Base-by-base conservation (phyloP, 1,140 invertebrate genomes). In the Brachionus koreanus region DNA sequence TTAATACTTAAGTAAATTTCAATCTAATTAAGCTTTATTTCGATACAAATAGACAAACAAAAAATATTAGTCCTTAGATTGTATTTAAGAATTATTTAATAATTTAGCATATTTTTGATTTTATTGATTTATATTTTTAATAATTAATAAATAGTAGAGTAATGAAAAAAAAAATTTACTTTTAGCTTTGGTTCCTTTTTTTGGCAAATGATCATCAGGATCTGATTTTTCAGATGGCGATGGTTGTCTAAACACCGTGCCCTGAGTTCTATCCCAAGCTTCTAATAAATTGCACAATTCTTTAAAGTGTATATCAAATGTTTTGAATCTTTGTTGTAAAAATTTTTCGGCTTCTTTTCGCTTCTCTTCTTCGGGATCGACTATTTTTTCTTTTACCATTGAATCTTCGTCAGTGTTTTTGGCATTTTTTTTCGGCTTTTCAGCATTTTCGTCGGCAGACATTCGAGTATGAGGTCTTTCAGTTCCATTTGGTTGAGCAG, bases 201-300 rank as follows among this genome's bases (percentile, higher is more conserved):
- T 86, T 13, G 33, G 49, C n/a, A 57, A 57, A 37, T 79, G 76
- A 33, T 79, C 76, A 12, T 79, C 76, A n/a, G 35, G 76, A 57
- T 79, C 76, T 3, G 76, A 79, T 19, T 79, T 79, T 39, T 79
- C 76, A 16, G 46, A 61, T 16, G 76, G 76, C 9, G 76, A 79
- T 10, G 49, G 76, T 39, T 79, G 76, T 43, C 76, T 57, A 43
- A 61, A 79, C 10, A 79, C 39, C 16, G 35, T 79, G 10, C 76
- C 49, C 9, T 86, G 85, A 3, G 86, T 85, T 39, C 88, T 83
- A 61, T 88, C 88, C 88, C 88, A 89, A 52, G 83, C 84, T 16
- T 88, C 86, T 2, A 88, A 75, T 35, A 88, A 81, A 19, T 88
- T 86, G 52, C 67, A 29, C 23, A 89, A 86, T 12, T 89, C 87